These are phyloP conservation scores for Perizoma affinitatum DNA, from an alignment of 2,888 invertebrate species.

Conservation along the genomic window DNA sequence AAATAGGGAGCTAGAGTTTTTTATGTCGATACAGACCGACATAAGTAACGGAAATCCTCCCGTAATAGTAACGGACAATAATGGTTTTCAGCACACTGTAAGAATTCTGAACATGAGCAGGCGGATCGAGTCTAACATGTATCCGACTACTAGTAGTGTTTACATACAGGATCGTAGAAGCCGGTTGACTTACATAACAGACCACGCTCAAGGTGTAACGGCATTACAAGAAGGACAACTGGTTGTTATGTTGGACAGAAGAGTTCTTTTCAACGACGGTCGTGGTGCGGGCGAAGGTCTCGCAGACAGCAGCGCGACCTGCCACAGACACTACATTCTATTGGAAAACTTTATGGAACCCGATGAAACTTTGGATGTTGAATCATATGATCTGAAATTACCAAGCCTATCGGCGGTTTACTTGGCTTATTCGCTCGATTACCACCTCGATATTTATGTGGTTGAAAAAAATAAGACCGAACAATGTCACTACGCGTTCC, in stretches of 20 bases:
- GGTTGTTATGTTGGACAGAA: conserved; percentile 96
- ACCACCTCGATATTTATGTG: conserved; percentile 61
- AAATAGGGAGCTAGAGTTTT: conserved; percentile 94
- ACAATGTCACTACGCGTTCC: conserved; percentile 57
- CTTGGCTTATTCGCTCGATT: conserved; percentile 57
- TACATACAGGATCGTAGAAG: conserved; percentile 90
- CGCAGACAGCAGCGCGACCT: conserved; percentile 92
- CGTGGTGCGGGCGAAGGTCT: conserved; percentile 97
- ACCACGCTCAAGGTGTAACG: conserved; percentile 96
- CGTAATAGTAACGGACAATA: conserved; percentile 93
- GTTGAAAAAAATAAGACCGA: conserved; percentile 54
- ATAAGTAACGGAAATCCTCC: conserved; percentile 91
- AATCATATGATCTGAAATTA: conserved; percentile 44
- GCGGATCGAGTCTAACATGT: conserved; percentile 96
- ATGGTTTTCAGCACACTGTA: conserved; percentile 94
- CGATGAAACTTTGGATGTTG: conserved; percentile 24
- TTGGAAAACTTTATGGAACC: conserved; percentile 61
- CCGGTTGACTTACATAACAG: conserved; percentile 91
- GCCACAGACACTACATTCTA: conserved; percentile 63
- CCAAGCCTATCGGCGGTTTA: conserved; percentile 64
- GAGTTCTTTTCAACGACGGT: conserved; percentile 95
- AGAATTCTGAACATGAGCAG: conserved; percentile 90
- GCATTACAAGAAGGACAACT: conserved; percentile 94
- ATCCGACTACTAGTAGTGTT: conserved; percentile 95
- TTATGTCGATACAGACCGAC: conserved; percentile 93